Percentiles rank a stretch among this genome's conserved stretches.
Conservation (phyloP, 2,113 vertebrate genomes). For the Ceyx melanurus region DNA sequence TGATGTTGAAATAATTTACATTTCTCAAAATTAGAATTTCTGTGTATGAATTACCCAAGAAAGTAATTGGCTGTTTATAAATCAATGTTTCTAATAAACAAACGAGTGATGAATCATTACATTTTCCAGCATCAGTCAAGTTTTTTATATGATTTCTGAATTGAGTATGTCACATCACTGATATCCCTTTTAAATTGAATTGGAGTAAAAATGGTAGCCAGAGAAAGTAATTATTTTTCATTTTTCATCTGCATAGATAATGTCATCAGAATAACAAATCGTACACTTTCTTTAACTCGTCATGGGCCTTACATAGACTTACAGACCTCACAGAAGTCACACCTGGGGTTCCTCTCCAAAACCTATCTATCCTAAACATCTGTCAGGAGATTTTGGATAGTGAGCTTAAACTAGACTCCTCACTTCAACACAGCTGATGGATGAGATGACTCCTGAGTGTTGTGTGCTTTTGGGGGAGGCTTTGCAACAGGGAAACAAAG, state of each 20-base stretch:
- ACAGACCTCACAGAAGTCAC: background rate
- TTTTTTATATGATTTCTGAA: slow-evolving; percentile 23
- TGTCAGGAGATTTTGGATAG: background rate
- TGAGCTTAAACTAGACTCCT: background rate
- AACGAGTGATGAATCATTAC: slow-evolving; percentile 32
- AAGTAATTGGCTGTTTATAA: slow-evolving; percentile 57
- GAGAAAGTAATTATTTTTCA: background rate
- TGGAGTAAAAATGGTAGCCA: background rate
- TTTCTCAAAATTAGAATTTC: slow-evolving; percentile 36
- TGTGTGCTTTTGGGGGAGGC: background rate
- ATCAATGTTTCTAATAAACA: slow-evolving; percentile 45
- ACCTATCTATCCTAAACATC: background rate
- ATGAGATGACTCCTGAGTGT: background rate
- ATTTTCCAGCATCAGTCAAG: background rate
- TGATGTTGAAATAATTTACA: slow-evolving; percentile 45
- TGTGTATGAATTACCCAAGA: slow-evolving; percentile 11
- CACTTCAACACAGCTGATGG: background rate
- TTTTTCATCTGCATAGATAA: background rate
- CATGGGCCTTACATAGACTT: background rate
- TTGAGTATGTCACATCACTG: background rate
- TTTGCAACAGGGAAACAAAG: background rate
- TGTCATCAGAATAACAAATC: background rate
- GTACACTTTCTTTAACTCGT: background rate
- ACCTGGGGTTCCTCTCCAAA: background rate
- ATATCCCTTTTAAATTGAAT: background rate